Evolutionary conservation across 2,888 invertebrate genomes (phyloP).

Genomic region (Vesta saturnalis): DNA sequence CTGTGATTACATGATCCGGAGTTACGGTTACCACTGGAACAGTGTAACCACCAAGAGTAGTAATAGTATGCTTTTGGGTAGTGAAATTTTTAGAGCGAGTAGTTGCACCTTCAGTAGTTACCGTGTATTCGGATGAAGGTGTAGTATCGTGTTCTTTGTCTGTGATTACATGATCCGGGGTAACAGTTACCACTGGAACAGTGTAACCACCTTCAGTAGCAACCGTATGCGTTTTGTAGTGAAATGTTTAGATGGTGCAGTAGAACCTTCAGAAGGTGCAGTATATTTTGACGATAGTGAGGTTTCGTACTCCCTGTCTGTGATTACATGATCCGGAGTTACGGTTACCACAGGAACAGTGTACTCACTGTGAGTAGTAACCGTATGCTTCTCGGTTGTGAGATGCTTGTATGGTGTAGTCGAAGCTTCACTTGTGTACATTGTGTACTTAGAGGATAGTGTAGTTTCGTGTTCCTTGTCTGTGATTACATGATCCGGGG

Average conservation of each 20-base stretch:
- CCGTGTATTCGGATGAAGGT: background rate
- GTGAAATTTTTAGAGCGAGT: background rate
- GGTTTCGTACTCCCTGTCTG: background rate
- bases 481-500: background rate
- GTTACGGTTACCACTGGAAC: slow-evolving; percentile 5
- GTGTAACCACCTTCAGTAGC: background rate
- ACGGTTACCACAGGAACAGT: slow-evolving; percentile 3
- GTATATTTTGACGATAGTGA: background rate
- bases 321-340: background rate
- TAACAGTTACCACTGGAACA: background rate
- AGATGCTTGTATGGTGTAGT: background rate
- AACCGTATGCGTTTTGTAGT: background rate
- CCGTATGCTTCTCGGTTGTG: background rate
- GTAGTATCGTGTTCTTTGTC: background rate
- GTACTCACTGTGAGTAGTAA: background rate
- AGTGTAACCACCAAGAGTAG: background rate
- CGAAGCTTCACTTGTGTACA: background rate
- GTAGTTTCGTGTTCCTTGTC: background rate
- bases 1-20: background rate
- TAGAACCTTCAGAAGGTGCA: background rate
- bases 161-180: background rate
- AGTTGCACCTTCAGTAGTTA: background rate
- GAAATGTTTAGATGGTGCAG: background rate
- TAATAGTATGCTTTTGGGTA: background rate
- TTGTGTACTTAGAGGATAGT: background rate